Conservation (phyloP, 2,797 vertebrate genomes). For the Euthynnus affinis region DNA sequence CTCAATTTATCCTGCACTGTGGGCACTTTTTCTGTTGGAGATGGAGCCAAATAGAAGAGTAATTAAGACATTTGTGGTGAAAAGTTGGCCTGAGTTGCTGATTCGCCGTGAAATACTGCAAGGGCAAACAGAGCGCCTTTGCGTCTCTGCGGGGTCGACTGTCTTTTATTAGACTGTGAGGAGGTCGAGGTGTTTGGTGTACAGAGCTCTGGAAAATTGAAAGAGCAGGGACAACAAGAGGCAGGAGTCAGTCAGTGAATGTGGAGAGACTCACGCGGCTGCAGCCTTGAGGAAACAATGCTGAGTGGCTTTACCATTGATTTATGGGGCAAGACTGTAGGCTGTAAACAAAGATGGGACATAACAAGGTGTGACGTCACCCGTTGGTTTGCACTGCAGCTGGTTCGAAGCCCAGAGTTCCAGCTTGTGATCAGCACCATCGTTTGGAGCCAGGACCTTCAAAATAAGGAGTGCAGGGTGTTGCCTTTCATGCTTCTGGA, state of each 20-base stretch:
- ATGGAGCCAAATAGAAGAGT: conserved; percentile 30
- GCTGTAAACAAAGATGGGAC: too few species aligned
- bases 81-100: conserved; percentile 14
- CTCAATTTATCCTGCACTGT: not conserved
- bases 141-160: not conserved
- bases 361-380: too few species aligned
- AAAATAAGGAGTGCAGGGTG: too few species aligned
- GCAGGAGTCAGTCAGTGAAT: not conserved
- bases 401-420: too few species aligned
- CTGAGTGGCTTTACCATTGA: not conserved
- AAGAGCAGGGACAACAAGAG: not conserved
- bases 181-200: not conserved
- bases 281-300: not conserved
- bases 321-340: not conserved
- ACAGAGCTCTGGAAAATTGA: not conserved
- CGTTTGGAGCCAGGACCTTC: too few species aligned
- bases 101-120: conserved; percentile 32
- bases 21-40: conserved; percentile 4
- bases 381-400: too few species aligned
- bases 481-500: too few species aligned
- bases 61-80: conserved; percentile 5
- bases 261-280: not conserved
- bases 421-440: too few species aligned
- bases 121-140: conserved; percentile 19
- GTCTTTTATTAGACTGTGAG: conserved; percentile 16